phyloP scores from a whole-genome alignment of 37 sponge, comb jelly and placozoan genomes.

The Haliclona indistincta region DNA sequence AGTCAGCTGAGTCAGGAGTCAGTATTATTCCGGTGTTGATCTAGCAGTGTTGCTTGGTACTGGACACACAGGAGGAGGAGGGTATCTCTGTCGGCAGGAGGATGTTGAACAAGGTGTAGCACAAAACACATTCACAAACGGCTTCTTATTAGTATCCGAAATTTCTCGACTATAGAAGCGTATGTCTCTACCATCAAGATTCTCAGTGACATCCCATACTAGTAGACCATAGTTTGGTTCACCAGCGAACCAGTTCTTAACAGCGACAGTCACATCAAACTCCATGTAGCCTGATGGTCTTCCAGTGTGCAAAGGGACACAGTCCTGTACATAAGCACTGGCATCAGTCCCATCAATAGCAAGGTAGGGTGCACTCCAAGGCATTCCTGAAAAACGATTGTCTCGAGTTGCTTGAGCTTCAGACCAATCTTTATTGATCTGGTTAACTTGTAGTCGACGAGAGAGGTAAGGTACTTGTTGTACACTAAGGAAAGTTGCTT shows the following conservation, averaged over 20 bases:
- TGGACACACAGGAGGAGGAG: no score
- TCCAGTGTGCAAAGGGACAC: constrained; percentile 15
- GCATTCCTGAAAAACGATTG: background rate
- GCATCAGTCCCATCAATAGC: constrained; percentile 41
- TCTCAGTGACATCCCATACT: constrained; percentile 21
- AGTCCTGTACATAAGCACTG: background rate
- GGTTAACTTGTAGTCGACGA: constrained; percentile 17
- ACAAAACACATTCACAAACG: constrained; percentile 27
- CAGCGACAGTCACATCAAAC: constrained; percentile 29
- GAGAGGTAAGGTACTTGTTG: constrained; percentile 23
- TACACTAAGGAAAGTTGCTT: constrained; percentile 8
- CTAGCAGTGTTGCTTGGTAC: no score
- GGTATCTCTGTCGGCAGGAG: no score
- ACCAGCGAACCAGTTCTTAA: constrained; percentile 28
- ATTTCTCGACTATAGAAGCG: constrained; percentile 16
- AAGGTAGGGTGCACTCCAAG: constrained; percentile 23
- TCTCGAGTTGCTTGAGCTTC: constrained; percentile 32
- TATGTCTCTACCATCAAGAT: constrained; percentile 17
- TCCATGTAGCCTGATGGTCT: constrained; percentile 16
- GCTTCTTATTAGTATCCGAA: background rate
- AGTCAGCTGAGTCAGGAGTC: no score
- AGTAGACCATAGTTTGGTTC: constrained; percentile 41
- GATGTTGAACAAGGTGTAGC: background rate
- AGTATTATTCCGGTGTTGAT: no score
- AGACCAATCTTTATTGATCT: constrained; percentile 17